Evolutionary conservation across 2,113 vertebrate species (phyloP), one percentile per base, ranked within the genome.

Genomic region (Callopanchax toddi): DNA sequence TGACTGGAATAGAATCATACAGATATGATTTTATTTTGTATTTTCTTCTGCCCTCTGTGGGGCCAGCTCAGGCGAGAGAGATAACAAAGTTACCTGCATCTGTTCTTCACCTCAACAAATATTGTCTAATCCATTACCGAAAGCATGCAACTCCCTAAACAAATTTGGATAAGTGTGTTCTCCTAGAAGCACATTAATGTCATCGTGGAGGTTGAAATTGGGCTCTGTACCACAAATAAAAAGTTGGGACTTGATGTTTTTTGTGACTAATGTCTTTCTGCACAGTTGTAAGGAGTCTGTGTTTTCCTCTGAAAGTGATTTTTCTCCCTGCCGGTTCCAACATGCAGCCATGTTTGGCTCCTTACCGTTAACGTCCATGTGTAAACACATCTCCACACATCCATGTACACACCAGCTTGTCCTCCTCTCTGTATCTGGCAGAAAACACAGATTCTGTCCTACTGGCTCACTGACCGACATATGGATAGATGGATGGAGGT

Each of bases 381-480:
- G 36, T 52, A 0, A 39, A 20, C 49, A 69, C 61, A 15, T 13
- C 65, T 9, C 53, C 55, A 51, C 36, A 55, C 2, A 61, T 64
- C 60, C 67, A 44, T 40, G 67, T 37, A 39, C 36, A 73, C 76
- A 83, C 63, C 79, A 82, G 64, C 67, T 76, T 78, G 74, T 53
- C 52, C 29, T 37, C 0, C 58, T 61, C 69, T 66, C 72, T 69
- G 74, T 51, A 69, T 56, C 73, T 87, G 83, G 74, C 76, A 64
- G 51, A 26, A 62, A 69, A 53, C 43, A 40, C 63, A 11, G 12
- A 66, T 76, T 74, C 67, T 81, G 71, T 73, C 67, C 75, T n/a
- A 72, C 69, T 76, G 70, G 61, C 79, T 83, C 78, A 64, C 70
- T 85, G 83, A 86, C 79, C 68, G 56, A 84, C 88, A 86, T 82